Conservation (phyloP, 2,888 invertebrate genomes). For the Drosophila siamana region DNA sequence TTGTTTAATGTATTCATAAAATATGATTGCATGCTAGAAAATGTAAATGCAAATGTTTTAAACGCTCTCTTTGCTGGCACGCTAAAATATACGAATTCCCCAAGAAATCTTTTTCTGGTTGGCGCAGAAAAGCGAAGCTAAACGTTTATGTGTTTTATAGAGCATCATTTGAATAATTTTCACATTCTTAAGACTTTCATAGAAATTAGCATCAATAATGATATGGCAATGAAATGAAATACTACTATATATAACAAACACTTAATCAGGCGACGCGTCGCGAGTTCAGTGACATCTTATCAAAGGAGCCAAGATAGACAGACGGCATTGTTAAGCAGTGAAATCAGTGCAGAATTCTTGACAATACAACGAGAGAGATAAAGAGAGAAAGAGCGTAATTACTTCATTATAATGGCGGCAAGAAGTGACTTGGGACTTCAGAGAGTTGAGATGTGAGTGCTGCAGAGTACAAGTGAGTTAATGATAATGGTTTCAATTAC, state of each 20-base stretch:
- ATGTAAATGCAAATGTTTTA: background rate
- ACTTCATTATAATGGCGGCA: constrained; percentile 77
- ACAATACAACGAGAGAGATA: constrained; percentile 31
- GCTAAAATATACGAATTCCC: background rate
- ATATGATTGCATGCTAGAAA: background rate
- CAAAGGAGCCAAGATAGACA: constrained; percentile 26
- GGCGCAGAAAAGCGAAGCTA: background rate
- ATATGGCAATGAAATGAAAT: constrained; percentile 15
- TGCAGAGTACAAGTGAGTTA: constrained; percentile 59
- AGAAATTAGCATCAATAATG: constrained; percentile 63
- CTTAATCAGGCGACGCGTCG: constrained; percentile 10
- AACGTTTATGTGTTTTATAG: constrained; percentile 10
- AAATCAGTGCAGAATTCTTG: constrained; percentile 67
- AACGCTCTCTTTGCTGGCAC: background rate
- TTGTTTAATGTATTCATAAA: background rate
- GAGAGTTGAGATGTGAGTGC: constrained; percentile 31
- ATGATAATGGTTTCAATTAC: constrained; percentile 79
- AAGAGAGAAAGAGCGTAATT: constrained; percentile 53
- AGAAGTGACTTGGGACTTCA: constrained; percentile 37
- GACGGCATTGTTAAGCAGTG: constrained; percentile 38
- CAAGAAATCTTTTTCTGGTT: background rate
- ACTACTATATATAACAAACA: constrained; percentile 25
- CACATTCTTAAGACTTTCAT: constrained; percentile 50
- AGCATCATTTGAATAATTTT: constrained; percentile 66
- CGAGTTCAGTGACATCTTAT: constrained; percentile 72